A percentile compares a stretch with the other conserved stretches of the same genome.
Evolutionary conservation across 2,888 invertebrate species (phyloP).

Genomic region (Malthinus seriepunctatus): DNA sequence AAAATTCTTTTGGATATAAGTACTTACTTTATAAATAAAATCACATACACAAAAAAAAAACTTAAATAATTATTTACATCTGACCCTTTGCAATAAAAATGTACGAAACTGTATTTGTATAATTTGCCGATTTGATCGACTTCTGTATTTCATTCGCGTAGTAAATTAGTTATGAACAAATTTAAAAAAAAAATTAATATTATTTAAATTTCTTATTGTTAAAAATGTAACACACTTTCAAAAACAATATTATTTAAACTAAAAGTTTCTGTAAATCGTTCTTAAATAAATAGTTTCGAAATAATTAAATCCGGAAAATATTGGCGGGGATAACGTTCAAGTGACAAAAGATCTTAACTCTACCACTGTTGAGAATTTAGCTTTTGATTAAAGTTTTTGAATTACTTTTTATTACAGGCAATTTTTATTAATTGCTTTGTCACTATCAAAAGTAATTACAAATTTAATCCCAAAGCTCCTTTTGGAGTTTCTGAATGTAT

Average conservation of each 20-base stretch:
- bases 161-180: background rate
- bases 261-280: slow-evolving; percentile 4
- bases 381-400: no score
- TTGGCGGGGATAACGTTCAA: slow-evolving; percentile 8
- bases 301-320: slow-evolving; percentile 15
- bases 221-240: background rate
- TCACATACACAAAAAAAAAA: background rate
- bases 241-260: slow-evolving; percentile 6
- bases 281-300: slow-evolving; percentile 20
- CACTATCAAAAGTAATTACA: no score
- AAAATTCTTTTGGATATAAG: background rate
- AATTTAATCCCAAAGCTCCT: no score
- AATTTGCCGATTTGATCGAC: slow-evolving; percentile 51
- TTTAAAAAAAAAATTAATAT: background rate
- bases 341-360: no score
- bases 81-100: slow-evolving; percentile 40
- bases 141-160: slow-evolving; percentile 49
- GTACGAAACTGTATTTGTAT: slow-evolving; percentile 59
- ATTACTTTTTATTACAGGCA: no score
- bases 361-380: no score
- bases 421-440: no score
- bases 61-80: slow-evolving; percentile 7
- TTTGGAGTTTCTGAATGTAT: no score
- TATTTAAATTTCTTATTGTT: no score
- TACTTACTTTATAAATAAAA: background rate